Evolutionary conservation across 2,797 vertebrate genomes (phyloP), one percentile per base, ranked within the genome.

Genomic region (Notolabrus celidotus): DNA sequence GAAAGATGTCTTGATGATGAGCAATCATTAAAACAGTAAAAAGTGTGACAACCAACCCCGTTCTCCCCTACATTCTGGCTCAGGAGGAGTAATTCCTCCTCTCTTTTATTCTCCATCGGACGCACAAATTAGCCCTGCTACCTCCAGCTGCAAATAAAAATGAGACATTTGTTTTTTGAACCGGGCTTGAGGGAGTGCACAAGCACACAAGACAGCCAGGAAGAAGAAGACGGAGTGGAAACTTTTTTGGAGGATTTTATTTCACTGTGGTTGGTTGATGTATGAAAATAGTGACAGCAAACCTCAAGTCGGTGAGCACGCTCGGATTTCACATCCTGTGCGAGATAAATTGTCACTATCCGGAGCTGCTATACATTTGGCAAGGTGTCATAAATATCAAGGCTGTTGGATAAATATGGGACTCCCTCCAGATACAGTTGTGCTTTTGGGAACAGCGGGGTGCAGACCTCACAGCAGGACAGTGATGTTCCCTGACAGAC

Each of bases 321-420:
- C 46, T 76, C 31, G 23, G 29, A 27, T 60, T 61, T 73, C 50
- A 63, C 12, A 22, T 46, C 43, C 19, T 46, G 53, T 53, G 49
- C 20, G 11, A 42, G 43, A 46, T 46, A 43, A 66, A 58, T n/a
- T 36, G 1, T 19, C 7, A 34, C 33, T 50, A 29, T 57, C 34
- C 27, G 19, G 19, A 57, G 31, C 52, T 34, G 31, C 33, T 19
- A 19, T 54, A 36, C 61, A 41, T 31, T 57, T 8, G 39, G 50
- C 50, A 50, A 60, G 19, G 27, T 49, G 60, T 47, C 51, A 47
- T 56, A 41, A 61, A 69, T 65, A 69, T 79, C 45, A 34, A 10
- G 38, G 6, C 0, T 20, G 42, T 54, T 74, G 42, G 11, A 38
- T 34, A 50, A 54, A 59, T n/a, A 52, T 1, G 27, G 47, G 58